Evolutionary conservation across 2,113 vertebrate species (phyloP).

Genomic region (Romanogobio albipinnatus): DNA sequence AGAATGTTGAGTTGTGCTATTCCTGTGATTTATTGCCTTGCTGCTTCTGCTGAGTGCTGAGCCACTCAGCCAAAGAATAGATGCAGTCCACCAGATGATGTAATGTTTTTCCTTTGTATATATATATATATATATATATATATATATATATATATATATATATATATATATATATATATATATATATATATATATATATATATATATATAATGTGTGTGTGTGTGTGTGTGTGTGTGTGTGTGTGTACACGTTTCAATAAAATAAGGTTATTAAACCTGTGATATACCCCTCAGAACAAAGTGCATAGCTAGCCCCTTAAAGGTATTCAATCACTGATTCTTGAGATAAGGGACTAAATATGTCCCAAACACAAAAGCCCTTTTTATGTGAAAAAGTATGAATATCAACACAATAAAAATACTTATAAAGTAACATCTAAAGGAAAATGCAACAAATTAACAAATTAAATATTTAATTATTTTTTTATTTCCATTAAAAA

Average conservation of each 20-base stretch:
- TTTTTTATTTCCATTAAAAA: too few species aligned
- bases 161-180: too few species aligned
- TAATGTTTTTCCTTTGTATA: conserved; percentile 44
- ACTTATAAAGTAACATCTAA: too few species aligned
- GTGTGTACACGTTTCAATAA: neutral
- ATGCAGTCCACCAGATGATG: conserved; percentile 55
- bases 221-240: neutral
- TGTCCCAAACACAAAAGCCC: too few species aligned
- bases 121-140: neutral
- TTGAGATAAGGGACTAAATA: too few species aligned
- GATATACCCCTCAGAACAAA: neutral
- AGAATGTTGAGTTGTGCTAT: conserved; percentile 51
- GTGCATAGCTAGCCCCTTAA: neutral
- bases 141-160: too few species aligned
- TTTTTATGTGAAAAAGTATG: too few species aligned
- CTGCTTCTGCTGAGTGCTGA: conserved; percentile 56
- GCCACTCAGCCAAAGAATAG: conserved; percentile 55
- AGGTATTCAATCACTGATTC: neutral
- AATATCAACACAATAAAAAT: too few species aligned
- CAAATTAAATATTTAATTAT: too few species aligned
- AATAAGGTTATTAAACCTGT: neutral
- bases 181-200: too few species aligned
- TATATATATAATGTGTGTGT: neutral
- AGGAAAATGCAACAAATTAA: too few species aligned
- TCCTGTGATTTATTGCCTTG: conserved; percentile 60